A percentile compares a stretch with the other conserved stretches of the same genome.
Evolutionary conservation across 30 jellyfish, hydroid and myxozoan species (phyloP).

Genomic region (Hydra vulgaris): DNA sequence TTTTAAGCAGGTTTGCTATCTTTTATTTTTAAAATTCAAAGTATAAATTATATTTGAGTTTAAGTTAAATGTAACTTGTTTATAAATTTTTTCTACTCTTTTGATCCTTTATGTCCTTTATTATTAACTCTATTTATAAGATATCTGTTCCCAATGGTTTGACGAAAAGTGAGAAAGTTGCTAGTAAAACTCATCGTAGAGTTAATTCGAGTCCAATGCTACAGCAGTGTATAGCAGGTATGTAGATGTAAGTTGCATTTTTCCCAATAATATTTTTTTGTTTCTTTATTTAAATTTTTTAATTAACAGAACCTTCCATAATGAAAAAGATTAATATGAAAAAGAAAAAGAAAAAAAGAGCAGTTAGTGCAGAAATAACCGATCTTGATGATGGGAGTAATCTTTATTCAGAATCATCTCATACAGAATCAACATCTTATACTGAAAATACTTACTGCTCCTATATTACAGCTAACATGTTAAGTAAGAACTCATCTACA

Average conservation of each 20-base stretch:
- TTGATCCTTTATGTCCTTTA: too few species aligned
- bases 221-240: constrained; percentile 34
- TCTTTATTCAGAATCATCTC: constrained; percentile 24
- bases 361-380: constrained; percentile 47
- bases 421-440: background rate
- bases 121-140: background rate
- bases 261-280: background rate
- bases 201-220: constrained; percentile 37
- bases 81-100: too few species aligned
- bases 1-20: constrained; percentile 40
- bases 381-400: constrained; percentile 49
- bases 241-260: background rate
- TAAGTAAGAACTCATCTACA: background rate
- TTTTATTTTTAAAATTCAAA: too few species aligned
- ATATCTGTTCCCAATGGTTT: background rate
- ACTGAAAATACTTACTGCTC: background rate
- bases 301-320: constrained; percentile 15
- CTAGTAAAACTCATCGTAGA: constrained; percentile 19
- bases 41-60: too few species aligned
- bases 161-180: constrained; percentile 6
- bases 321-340: constrained; percentile 22
- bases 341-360: constrained; percentile 55
- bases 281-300: too few species aligned
- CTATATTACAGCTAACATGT: background rate
- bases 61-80: too few species aligned